Evolutionary conservation across 2,113 vertebrate species (phyloP), one percentile per base, ranked within the genome.

Genomic region (Halichoeres trimaculatus): DNA sequence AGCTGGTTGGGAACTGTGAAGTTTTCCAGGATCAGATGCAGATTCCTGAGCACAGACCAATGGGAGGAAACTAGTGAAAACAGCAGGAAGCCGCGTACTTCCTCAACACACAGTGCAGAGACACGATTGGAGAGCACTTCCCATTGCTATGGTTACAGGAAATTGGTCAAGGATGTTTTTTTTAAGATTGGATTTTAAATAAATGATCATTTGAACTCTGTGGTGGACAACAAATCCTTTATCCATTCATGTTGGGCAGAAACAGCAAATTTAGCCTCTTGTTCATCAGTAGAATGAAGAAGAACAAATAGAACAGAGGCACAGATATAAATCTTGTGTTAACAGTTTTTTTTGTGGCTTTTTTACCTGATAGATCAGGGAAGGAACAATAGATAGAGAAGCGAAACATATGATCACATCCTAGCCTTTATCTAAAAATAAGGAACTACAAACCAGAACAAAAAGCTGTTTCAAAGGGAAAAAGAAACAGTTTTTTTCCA

Each of bases 101-200:
- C 89, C 92, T 76, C 19, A 51, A 70, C 67, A 66, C 66, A 63
- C 76, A 68, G 43, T 57, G 30, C 62, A 40, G 53, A n/a, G 34
- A 60, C 16, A 30, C 78, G 87, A 92, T 91, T 93, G 88, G 89
- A 84, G 81, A 75, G 74, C n/a, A 74, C 80, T 86, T 80, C 82
- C 81, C 68, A 84, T 91, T 26, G 2, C 90, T 85, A 91, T 89
- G 89, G 92, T 86, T 90, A 92, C 92, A 94, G 93, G 93, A 94
- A 93, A 86, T 85, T 63, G 70, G 83, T 81, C 84, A 84, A 90
- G 90, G 82, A 90, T 78, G 72, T 87, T 16, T 40, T 84, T 61
- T 80, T 56, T 41, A 73, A 63, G 64, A 81, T 60, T 53, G 45
- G 7, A 36, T 56, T 60, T 24, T 43, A 48, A 24, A 14, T 57